phyloP scores from a whole-genome alignment of 2,113 vertebrate species.

The Leucoraja erinaceus region DNA sequence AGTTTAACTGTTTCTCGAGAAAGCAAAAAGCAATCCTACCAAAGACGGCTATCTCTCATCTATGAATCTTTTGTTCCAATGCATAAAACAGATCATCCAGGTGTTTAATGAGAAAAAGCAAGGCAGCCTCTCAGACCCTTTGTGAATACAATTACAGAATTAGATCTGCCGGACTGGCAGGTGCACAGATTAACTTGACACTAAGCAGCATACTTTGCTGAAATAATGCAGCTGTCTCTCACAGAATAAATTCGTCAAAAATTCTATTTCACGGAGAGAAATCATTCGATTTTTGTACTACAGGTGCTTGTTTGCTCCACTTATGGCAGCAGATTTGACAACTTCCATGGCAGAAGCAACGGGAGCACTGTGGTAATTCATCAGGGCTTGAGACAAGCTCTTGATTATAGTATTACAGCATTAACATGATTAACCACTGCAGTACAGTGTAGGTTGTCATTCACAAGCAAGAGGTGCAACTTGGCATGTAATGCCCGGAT shows the following conservation, averaged over 20 bases:
- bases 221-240: background rate
- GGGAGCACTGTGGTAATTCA: background rate
- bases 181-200: background rate
- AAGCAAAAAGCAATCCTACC: background rate
- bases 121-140: background rate
- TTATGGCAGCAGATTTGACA: background rate
- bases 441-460: background rate
- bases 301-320: background rate
- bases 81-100: background rate
- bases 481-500: background rate
- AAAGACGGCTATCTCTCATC: background rate
- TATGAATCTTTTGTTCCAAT: background rate
- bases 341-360: background rate
- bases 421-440: background rate
- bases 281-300: constrained; percentile 10
- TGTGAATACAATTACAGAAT: background rate
- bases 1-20: background rate
- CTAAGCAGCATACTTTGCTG: constrained; percentile 1
- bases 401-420: background rate
- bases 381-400: no score
- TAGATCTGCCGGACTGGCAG: background rate
- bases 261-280: background rate
- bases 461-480: background rate
- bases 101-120: constrained; percentile 2
- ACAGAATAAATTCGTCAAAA: background rate